Evolutionary conservation across 2,113 vertebrate species (phyloP).

Genomic region (Seriola rivoliana): DNA sequence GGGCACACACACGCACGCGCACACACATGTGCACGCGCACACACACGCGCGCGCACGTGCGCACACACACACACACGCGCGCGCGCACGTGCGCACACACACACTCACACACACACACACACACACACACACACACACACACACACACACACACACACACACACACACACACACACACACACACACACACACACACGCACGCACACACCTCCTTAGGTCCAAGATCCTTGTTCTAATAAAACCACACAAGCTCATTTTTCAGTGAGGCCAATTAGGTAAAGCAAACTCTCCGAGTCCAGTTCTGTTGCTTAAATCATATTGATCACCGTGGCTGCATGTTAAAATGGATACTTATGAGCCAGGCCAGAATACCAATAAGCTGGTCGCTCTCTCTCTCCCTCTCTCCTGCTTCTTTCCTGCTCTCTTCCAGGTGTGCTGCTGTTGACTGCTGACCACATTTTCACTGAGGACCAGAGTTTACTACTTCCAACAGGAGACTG

Average conservation of each 20-base stretch:
- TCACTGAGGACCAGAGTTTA: constrained; percentile 31
- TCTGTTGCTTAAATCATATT: constrained; percentile 86
- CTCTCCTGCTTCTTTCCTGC: neutral
- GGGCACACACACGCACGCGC: neutral
- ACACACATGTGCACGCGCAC: neutral
- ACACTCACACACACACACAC: constrained; percentile 8
- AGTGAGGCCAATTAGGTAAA: constrained; percentile 86
- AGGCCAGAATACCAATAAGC: constrained; percentile 75
- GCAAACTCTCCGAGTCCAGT: constrained; percentile 82
- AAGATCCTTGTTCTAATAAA: constrained; percentile 75
- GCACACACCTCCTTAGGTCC: constrained; percentile 36
- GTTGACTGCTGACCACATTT: constrained; percentile 54
- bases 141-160: neutral
- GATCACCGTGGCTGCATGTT: constrained; percentile 82
- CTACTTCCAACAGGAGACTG: neutral
- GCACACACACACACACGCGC: neutral
- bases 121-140: no score
- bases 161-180: neutral
- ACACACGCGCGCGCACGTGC: constrained; percentile 23
- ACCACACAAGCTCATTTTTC: constrained; percentile 84
- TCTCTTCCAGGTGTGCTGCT: constrained; percentile 60
- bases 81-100: no score
- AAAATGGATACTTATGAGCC: constrained; percentile 82
- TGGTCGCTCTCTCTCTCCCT: constrained; percentile 3
- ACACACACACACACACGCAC: constrained; percentile 6